phyloP scores from a whole-genome alignment of 37 sponge, comb jelly and placozoan species.

The Petrosia ficiformis region DNA sequence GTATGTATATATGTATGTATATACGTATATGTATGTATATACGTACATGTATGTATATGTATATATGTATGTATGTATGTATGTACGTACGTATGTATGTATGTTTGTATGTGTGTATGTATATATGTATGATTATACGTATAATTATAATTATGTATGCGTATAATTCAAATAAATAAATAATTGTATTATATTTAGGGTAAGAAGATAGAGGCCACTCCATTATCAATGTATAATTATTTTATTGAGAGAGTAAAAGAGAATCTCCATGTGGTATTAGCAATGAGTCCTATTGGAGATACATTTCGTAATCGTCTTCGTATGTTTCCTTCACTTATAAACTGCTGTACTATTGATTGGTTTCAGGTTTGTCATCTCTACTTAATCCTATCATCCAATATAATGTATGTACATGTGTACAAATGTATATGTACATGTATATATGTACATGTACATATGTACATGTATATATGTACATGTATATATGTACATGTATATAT shows the following conservation, averaged over 20 bases:
- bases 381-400: neutral
- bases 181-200: constrained; percentile 17
- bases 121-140: too few relatives aligned
- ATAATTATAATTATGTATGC: too few relatives aligned
- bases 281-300: constrained; percentile 98
- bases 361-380: constrained; percentile 73
- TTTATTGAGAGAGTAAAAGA: constrained; percentile 94
- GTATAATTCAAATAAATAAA: too few relatives aligned
- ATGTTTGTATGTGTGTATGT: too few relatives aligned
- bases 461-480: constrained; percentile 1
- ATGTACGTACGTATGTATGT: too few relatives aligned
- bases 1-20: too few relatives aligned
- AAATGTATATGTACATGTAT: too few relatives aligned
- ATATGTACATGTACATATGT: neutral
- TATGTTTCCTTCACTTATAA: constrained; percentile 98
- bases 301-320: constrained; percentile 89
- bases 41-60: too few relatives aligned
- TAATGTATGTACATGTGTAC: too few relatives aligned
- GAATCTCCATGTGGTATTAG: constrained; percentile 90
- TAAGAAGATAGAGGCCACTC: constrained; percentile 89
- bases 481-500: too few relatives aligned
- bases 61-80: too few relatives aligned
- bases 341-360: constrained; percentile 99
- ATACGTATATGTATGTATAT: too few relatives aligned
- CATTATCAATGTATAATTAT: constrained; percentile 94